A percentile compares a stretch with the other conserved stretches of the same genome.
Conservation (phyloP, 1,140 invertebrate genomes). For the Ylistrum balloti region DNA sequence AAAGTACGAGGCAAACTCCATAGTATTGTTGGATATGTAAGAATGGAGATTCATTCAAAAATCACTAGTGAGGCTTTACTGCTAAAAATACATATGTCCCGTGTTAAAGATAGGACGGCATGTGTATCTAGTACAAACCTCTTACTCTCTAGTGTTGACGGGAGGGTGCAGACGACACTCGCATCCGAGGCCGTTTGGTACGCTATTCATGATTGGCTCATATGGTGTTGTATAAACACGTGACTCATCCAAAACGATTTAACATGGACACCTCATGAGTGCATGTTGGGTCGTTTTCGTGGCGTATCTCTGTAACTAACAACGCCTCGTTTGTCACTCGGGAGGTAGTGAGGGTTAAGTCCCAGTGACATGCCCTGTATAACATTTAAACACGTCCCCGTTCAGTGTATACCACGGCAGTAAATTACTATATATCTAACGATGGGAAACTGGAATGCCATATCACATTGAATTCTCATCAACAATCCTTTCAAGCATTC, state of each 20-base stretch:
- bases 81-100: not conserved
- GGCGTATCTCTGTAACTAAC: constrained; percentile 37
- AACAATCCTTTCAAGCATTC: too few relatives aligned
- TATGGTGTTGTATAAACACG: constrained; percentile 12
- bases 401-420: too few relatives aligned
- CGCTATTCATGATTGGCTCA: not conserved
- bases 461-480: too few relatives aligned
- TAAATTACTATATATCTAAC: too few relatives aligned
- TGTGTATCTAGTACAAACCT: not conserved
- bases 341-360: not conserved
- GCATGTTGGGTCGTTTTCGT: constrained; percentile 16
- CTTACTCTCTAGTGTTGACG: not conserved
- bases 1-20: not conserved
- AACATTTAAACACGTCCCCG: not conserved
- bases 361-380: not conserved
- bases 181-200: not conserved
- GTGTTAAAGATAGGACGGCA: not conserved
- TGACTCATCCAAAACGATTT: constrained; percentile 27
- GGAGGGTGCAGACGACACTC: constrained; percentile 30
- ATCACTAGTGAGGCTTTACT: not conserved
- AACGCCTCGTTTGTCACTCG: constrained; percentile 24
- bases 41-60: not conserved
- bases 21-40: not conserved
- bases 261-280: not conserved
- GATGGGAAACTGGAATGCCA: too few relatives aligned